Base-by-base conservation (phyloP, 1,140 invertebrate genomes). In the Helicoverpa armigera region DNA sequence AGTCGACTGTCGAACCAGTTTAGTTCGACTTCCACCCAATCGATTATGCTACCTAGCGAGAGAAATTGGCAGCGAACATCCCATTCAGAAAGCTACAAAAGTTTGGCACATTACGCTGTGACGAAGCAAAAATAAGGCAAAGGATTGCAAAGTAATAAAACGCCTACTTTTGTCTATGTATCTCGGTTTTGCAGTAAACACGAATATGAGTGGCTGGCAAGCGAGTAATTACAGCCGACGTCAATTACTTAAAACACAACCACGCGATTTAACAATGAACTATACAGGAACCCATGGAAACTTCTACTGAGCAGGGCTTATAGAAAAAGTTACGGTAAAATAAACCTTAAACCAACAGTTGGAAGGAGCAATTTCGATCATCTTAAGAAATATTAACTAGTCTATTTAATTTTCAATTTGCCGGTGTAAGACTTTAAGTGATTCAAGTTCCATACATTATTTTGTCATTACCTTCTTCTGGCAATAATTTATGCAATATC, bases 261-360 rank as follows among this genome's bases (percentile, higher is more conserved):
- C 82, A 80, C 82, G 80, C 84, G 82, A 85, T 85, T 82, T 83
- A 82, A 85, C 82, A 83, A 83, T 82, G 76, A 83, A 80, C 73
- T 67, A 63, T 51, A 35, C 31, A 13, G 65, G 73, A 75, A 53
- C 58, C 56, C 69, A 31, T 48, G 35, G 14, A 53, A 56, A 72
- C 51, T 60, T 61, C 35, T 51, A 78, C 69, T 48, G 16, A 12
- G 16, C 16, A 23, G 31, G 12, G 58, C 13, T 29, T 11, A 61
- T 61, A 13, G 2, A 65, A 69, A 18, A 69, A 23, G 43, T 2
- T 9, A 7, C 50, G 43, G 35, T 4, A 82, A 76, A 77, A 73
- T 18, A 12, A 31, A 72, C 69, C 69, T 53, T 72, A 53, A 29
- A 3, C 0, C 7, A 12, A 23, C 13, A 1, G 5, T 4, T 0